Evolutionary conservation across 2,888 invertebrate species (phyloP), one percentile per base, ranked within the genome.

Genomic region (Eupithecia vulgata): DNA sequence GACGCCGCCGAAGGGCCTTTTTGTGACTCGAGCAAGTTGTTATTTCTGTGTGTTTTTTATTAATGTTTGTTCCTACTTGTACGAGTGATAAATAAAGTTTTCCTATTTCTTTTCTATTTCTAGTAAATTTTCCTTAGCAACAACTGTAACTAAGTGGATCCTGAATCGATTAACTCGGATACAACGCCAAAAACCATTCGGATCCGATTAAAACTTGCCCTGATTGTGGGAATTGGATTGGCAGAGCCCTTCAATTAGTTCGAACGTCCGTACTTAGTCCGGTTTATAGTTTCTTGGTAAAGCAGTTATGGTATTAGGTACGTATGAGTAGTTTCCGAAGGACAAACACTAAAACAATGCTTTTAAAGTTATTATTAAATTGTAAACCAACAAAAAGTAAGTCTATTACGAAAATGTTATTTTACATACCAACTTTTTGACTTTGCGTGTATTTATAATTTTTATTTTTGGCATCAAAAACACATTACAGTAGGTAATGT

Each of bases 191-290:
- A 71, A 70, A 70, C 67, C 17, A 30, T 57, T 70, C 13, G 12
- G 45, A 61, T 67, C 42, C 72, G 69, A 64, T 70, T 70, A 67
- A 72, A 75, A 75, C 72, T 72, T 74, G 35, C 45, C 64, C 21
- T 72, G 52, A 62, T 74, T 69, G 62, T 37, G 69, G 42, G 69
- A 64, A 72, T 59, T 70, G 67, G 69, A 67, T 69, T 52, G 66
- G 65, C 48, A 30, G 70, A 30, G 13, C 62, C 71, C 48, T 71
- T 68, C 65, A 71, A 66, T 71, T 71, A 71, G 71, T 74, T 74
- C 42, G 42, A 70, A 62, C 40, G 65, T 15, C 62, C 13, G 25
- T 17, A 30, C 34, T 62, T 70, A 65, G 59, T 40, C 68, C 34
- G 59, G 35, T 37, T 61, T 40, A 48, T 66, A 74, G 66, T 71